Conservation (phyloP, 2,797 vertebrate species). For the Mormyrus hasselquistii region DNA sequence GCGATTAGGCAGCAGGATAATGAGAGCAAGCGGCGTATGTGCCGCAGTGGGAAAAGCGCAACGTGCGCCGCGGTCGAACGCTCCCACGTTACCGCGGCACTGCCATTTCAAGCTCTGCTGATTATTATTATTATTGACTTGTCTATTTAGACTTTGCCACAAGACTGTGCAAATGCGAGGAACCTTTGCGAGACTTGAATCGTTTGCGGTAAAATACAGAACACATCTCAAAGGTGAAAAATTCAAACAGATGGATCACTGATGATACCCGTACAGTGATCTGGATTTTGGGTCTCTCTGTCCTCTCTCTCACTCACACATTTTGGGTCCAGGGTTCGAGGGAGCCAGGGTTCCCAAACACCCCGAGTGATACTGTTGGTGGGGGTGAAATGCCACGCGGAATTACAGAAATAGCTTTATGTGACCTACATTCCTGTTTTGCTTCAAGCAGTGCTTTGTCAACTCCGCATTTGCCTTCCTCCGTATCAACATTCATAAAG, state of each 20-base stretch:
- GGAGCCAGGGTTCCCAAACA: not conserved
- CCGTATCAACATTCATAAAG: not conserved
- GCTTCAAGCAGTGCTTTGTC: not conserved
- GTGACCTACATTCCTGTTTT: not conserved
- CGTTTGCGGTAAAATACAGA: not conserved
- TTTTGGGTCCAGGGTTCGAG: not conserved
- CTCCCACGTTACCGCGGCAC: not conserved
- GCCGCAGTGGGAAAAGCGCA: constrained; percentile 49
- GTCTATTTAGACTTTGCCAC: not conserved
- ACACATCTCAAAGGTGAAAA: not conserved
- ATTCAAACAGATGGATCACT: not conserved
- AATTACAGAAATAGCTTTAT: constrained; percentile 9
- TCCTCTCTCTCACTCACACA: not conserved
- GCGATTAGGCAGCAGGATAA: constrained; percentile 53
- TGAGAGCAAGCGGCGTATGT: constrained; percentile 61
- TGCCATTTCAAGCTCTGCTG: not conserved
- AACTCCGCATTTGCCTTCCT: not conserved
- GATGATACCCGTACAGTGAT: not conserved
- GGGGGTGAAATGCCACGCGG: not conserved
- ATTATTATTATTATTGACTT: not conserved
- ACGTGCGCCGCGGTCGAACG: not conserved
- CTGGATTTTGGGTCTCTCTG: not conserved
- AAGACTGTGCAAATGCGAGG: not conserved
- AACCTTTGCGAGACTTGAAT: not conserved
- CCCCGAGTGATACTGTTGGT: not conserved